Evolutionary conservation across 1,140 invertebrate genomes (phyloP), one percentile per base, ranked within the genome.

Genomic region (Heliconius himera): DNA sequence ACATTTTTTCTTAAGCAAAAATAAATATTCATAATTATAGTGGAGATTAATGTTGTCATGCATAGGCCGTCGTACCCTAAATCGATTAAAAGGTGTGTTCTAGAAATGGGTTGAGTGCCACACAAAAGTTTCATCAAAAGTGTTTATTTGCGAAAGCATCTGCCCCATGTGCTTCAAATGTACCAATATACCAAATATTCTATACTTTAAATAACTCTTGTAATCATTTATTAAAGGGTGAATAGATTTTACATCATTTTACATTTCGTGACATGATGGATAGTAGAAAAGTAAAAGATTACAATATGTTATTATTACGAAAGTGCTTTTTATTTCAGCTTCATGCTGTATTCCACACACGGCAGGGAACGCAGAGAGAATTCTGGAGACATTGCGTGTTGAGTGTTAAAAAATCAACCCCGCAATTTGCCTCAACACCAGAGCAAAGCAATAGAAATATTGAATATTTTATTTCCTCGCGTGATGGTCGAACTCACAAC

Each of bases 61-160:
- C 22, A 66, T 66, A 66, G 60, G 22, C 60, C 3, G 22, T 66
- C 22, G 22, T 83, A 90, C 89, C 88, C 81, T 83, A 81, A 41
- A 36, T 51, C 54, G 22, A 60, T 22, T 33, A 60, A 89, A 92
- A 92, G 89, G 89, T 91, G 89, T 66, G 13, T 83, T 83, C 73
- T 73, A 66, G 13, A 66, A 82, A 86, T 86, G 89, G 89, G 89
- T 89, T 89, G 86, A 88, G 85, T 81, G 76, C 73, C 20, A 74
- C 60, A 83, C 83, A 87, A 81, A 78, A 76, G 77, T 80, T 84
- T 86, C 74, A 66, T 83, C 73, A 88, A 87, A 84, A 86, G 88
- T 93, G 91, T 91, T 91, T 91, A 91, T 93, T 91, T 88, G 89
- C 73, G 41, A 86, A 78, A 70, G 79, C 90, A 91, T 90, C 90